Percentiles rank a stretch among this genome's conserved stretches.
These are phyloP conservation scores for Himalopsyche japonica DNA, from an alignment of 2,888 invertebrate genomes.

Conservation along the genomic window DNA sequence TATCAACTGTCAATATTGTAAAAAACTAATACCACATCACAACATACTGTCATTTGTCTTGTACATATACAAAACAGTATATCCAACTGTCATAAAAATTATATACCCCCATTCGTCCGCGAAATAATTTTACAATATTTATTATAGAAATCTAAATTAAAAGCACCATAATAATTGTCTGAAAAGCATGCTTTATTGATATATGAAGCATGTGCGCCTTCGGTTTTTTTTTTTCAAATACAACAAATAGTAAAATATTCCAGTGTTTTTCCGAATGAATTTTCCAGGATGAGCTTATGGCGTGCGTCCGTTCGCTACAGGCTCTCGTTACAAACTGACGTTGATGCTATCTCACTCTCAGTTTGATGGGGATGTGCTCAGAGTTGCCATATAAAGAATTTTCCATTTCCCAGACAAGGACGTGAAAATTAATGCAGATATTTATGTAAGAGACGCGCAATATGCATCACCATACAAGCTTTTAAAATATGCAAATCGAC, in stretches of 20 bases:
- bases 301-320: neutral
- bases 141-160: neutral
- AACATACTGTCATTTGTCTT: neutral
- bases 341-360: neutral
- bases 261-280: neutral
- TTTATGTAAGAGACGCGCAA: too few species aligned
- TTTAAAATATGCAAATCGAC: too few species aligned
- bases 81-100: neutral
- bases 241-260: neutral
- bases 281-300: neutral
- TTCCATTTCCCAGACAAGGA: neutral
- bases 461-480: too few species aligned
- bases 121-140: neutral
- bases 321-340: neutral
- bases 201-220: neutral
- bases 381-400: neutral
- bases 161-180: neutral
- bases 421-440: neutral
- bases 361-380: neutral
- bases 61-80: neutral
- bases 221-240: neutral
- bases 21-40: neutral
- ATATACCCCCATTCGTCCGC: neutral
- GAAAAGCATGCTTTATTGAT: neutral
- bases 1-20: neutral